phyloP scores from a whole-genome alignment of 2,797 vertebrate species.

The Adrianichthys oophorus region DNA sequence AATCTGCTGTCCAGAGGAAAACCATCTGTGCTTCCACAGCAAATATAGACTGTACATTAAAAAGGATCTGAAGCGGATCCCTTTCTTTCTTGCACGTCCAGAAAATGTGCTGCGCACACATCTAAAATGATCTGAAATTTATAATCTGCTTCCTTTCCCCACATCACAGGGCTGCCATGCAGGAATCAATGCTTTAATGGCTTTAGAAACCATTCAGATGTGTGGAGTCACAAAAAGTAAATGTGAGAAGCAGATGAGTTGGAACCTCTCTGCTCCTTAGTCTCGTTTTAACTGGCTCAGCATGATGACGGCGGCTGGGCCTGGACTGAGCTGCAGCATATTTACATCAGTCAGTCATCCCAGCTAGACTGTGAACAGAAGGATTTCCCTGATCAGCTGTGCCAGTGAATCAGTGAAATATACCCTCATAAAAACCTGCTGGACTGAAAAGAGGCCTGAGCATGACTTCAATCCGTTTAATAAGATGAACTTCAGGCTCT shows the following conservation, averaged over 20 bases:
- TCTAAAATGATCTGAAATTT: conserved; percentile 34
- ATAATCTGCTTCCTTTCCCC: conserved; percentile 8
- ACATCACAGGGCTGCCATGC: conserved; percentile 23
- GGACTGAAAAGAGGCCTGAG: conserved; percentile 54
- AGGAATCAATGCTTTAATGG: conserved; percentile 28
- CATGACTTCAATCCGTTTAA: conserved; percentile 62
- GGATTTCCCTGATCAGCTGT: conserved; percentile 75
- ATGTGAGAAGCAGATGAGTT: conserved; percentile 49
- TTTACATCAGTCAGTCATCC: conserved; percentile 80
- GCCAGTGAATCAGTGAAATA: conserved; percentile 75
- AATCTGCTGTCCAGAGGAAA: conserved; percentile 21
- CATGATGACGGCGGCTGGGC: conserved; percentile 72
- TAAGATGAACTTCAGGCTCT: conserved; percentile 51
- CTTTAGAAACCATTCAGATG: conserved; percentile 40
- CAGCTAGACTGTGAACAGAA: conserved; percentile 77
- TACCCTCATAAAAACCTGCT: conserved; percentile 61
- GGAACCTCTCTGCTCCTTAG: conserved; percentile 18
- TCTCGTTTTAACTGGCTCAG: conserved; percentile 65
- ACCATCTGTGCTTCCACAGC: conserved; percentile 8
- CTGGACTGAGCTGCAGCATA: conserved; percentile 76
- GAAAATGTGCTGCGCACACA: conserved; percentile 23
- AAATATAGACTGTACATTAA: conserved; percentile 19
- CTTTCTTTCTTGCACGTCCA: conserved; percentile 32
- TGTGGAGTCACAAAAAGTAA: conserved; percentile 44
- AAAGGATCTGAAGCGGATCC: conserved; percentile 22